These are phyloP conservation scores for Dolichallabes microphthalmus DNA, from an alignment of 2,113 vertebrate genomes.

Conservation along the genomic window DNA sequence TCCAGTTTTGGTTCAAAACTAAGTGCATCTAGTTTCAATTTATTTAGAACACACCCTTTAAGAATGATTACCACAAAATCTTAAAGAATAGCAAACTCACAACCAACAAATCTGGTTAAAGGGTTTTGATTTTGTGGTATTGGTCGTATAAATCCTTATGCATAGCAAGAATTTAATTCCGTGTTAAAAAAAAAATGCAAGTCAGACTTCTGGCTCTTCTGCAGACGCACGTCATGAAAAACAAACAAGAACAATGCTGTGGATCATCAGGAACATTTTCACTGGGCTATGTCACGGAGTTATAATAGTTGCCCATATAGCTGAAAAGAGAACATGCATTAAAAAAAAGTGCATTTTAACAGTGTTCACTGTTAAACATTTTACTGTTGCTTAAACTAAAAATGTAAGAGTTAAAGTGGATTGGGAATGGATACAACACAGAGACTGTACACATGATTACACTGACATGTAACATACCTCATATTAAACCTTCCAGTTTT, in stretches of 20 bases:
- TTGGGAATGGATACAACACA: background rate
- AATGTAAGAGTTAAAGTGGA: background rate
- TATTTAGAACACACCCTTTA: slow-evolving; percentile 21
- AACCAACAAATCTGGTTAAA: slow-evolving; percentile 29
- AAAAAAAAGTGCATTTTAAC: slow-evolving; percentile 7
- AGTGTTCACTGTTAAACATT: background rate
- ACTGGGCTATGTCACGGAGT: slow-evolving; percentile 6
- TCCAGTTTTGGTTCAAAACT: slow-evolving; percentile 71
- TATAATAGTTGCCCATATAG: slow-evolving; percentile 3
- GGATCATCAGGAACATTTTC: slow-evolving; percentile 6
- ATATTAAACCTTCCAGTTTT: slow-evolving; percentile 9
- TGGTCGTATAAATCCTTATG: slow-evolving; percentile 24
- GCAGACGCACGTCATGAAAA: background rate
- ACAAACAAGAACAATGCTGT: background rate
- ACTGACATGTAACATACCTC: background rate
- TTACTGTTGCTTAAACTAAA: background rate
- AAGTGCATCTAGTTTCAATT: slow-evolving; percentile 55
- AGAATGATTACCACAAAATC: slow-evolving; percentile 41
- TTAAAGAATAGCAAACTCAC: slow-evolving; percentile 20
- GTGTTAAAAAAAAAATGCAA: background rate
- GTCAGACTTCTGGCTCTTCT: background rate
- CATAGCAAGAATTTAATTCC: slow-evolving; percentile 22
- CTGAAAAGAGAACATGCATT: slow-evolving; percentile 9
- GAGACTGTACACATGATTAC: slow-evolving; percentile 2
- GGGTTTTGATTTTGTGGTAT: slow-evolving; percentile 16